A percentile compares a stretch with the other conserved stretches of the same genome.
Conservation (phyloP, 2,888 invertebrate species). For the Blomia tropicalis region DNA sequence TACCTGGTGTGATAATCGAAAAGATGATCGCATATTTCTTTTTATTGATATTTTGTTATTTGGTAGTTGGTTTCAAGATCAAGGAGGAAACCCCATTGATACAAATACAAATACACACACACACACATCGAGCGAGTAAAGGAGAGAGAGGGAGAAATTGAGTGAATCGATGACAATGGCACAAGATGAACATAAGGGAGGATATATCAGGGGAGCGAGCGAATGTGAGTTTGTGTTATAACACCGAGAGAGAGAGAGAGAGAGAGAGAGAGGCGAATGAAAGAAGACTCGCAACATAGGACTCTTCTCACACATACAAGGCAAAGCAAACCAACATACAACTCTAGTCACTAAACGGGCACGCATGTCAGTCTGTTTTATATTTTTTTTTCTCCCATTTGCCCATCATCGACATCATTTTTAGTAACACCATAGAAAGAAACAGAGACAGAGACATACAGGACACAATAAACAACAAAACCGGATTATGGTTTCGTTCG, state of each 20-base stretch:
- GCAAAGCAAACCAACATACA: too few relatives aligned
- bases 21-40: too few relatives aligned
- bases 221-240: too few relatives aligned
- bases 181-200: slow-evolving; percentile 13
- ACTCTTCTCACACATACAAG: not conserved
- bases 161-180: slow-evolving; percentile 13
- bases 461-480: slow-evolving; percentile 11
- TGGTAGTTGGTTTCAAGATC: too few relatives aligned
- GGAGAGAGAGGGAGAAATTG: not conserved
- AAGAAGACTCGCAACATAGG: not conserved
- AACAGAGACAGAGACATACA: not conserved
- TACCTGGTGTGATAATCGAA: too few relatives aligned
- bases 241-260: too few relatives aligned
- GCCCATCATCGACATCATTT: slow-evolving; percentile 9
- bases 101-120: too few relatives aligned
- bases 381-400: too few relatives aligned
- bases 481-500: slow-evolving; percentile 6
- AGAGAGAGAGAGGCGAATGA: slow-evolving; percentile 1
- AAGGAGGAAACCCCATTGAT: too few relatives aligned
- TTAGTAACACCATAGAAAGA: not conserved
- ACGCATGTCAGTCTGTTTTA: slow-evolving; percentile 12
- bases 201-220: slow-evolving; percentile 14
- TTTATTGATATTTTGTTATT: too few relatives aligned
- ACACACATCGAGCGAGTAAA: too few relatives aligned
- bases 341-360: not conserved